phyloP scores from a whole-genome alignment of 2,888 invertebrate species.

The Eristalis tenax region DNA sequence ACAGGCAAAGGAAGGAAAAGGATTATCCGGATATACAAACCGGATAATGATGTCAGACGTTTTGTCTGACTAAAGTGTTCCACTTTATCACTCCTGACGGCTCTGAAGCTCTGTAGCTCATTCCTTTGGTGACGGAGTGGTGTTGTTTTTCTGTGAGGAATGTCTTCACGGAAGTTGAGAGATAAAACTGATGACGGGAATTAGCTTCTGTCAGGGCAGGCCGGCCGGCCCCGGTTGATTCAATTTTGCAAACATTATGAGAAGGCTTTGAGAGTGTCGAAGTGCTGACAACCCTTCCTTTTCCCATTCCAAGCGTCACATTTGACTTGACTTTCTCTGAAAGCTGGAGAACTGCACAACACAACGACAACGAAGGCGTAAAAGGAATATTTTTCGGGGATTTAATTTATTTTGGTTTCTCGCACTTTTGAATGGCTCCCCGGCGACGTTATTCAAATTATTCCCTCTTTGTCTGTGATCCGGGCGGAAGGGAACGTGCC shows the following conservation, averaged over 20 bases:
- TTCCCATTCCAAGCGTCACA: constrained; percentile 9
- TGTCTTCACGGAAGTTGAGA: constrained; percentile 31
- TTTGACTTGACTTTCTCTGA: constrained; percentile 47
- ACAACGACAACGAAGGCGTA: too few species aligned
- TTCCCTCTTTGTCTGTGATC: background rate
- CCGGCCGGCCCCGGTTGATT: constrained; percentile 40
- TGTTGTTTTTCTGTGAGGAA: background rate
- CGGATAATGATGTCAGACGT: constrained; percentile 69
- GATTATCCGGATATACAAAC: constrained; percentile 69
- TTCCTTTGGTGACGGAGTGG: background rate
- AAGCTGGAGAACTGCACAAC: too few species aligned
- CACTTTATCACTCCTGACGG: constrained; percentile 48
- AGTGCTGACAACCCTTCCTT: background rate
- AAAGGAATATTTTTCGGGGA: constrained; percentile 25
- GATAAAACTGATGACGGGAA: constrained; percentile 24
- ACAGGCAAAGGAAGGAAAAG: constrained; percentile 44
- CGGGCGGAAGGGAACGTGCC: background rate
- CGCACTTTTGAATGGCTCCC: constrained; percentile 17
- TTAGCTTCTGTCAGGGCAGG: background rate
- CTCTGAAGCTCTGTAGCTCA: background rate
- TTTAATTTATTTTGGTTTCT: constrained; percentile 57
- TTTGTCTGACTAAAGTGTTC: constrained; percentile 65
- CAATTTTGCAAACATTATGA: constrained; percentile 62
- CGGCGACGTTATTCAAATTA: constrained; percentile 47
- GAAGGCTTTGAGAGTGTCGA: constrained; percentile 13